phyloP scores from a whole-genome alignment of 2,888 invertebrate genomes.

The Hirtodrosophila cameraria region DNA sequence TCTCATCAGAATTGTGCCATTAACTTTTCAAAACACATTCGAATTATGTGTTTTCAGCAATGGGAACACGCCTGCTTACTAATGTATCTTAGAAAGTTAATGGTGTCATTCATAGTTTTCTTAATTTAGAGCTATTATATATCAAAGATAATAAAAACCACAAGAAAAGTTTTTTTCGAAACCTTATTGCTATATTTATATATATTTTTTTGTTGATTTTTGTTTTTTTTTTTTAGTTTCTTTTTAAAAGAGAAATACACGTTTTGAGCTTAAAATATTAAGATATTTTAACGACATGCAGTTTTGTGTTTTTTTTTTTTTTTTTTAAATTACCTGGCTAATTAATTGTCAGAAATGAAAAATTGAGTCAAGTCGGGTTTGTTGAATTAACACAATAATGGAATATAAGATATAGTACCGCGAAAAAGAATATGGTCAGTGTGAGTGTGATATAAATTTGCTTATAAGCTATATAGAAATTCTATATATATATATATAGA shows the following conservation, averaged over 20 bases:
- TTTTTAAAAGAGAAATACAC: constrained; percentile 80
- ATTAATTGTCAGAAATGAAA: constrained; percentile 73
- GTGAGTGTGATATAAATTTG: constrained; percentile 69
- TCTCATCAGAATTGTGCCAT: too few relatives aligned
- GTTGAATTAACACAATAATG: constrained; percentile 64
- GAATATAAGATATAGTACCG: constrained; percentile 58
- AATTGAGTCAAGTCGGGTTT: constrained; percentile 33
- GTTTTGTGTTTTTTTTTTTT: too few relatives aligned
- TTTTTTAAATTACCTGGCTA: constrained; percentile 62
- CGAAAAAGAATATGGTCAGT: constrained; percentile 50
- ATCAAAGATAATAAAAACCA: constrained; percentile 28
- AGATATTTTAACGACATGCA: constrained; percentile 80
- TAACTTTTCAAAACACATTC: too few relatives aligned
- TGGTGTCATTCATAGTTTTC: too few relatives aligned
- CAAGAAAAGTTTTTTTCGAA: constrained; percentile 57
- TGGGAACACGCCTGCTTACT: too few relatives aligned
- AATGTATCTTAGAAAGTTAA: too few relatives aligned
- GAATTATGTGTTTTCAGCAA: too few relatives aligned
- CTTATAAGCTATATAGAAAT: constrained; percentile 69
- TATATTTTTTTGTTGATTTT: constrained; percentile 59
- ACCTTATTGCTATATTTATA: constrained; percentile 75
- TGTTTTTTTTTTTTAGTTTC: constrained; percentile 59
- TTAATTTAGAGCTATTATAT: too few relatives aligned
- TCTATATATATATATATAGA: constrained; percentile 49
- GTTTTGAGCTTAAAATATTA: constrained; percentile 76